Percentiles rank a stretch among this genome's conserved stretches.
Evolutionary conservation across 2,888 invertebrate species (phyloP).

Genomic region (Mamestra brassicae): DNA sequence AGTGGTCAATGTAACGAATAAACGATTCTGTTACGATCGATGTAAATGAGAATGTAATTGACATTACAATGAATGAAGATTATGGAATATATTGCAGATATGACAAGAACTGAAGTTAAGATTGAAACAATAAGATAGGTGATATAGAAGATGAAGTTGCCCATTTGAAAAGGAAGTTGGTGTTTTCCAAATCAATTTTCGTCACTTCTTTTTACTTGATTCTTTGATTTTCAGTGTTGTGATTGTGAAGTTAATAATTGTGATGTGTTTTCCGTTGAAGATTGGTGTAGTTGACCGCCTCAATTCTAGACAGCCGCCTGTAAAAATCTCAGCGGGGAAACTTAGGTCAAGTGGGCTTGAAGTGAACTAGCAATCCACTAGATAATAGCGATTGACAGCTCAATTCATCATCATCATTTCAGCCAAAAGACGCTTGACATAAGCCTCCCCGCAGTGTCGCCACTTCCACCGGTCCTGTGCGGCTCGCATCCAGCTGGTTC

Average conservation of each 20-base stretch:
- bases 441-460: no score
- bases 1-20: slow-evolving; percentile 32
- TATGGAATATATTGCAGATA: slow-evolving; percentile 20
- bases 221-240: not conserved
- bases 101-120: not conserved
- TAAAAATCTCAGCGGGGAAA: not conserved
- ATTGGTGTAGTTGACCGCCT: not conserved
- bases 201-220: not conserved
- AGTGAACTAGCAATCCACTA: not conserved
- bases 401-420: no score
- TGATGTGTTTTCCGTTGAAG: not conserved
- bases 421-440: no score
- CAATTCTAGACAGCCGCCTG: not conserved
- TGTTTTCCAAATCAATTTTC: not conserved
- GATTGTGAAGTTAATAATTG: no score
- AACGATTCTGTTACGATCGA: slow-evolving; percentile 32
- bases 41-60: slow-evolving; percentile 33
- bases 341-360: not conserved
- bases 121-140: not conserved
- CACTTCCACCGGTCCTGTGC: no score
- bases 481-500: no score
- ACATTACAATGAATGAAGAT: slow-evolving; percentile 19
- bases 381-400: not conserved
- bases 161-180: no score
- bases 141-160: no score